Evolutionary conservation across 2,797 vertebrate genomes (phyloP).

Genomic region (Glossophaga mutica): DNA sequence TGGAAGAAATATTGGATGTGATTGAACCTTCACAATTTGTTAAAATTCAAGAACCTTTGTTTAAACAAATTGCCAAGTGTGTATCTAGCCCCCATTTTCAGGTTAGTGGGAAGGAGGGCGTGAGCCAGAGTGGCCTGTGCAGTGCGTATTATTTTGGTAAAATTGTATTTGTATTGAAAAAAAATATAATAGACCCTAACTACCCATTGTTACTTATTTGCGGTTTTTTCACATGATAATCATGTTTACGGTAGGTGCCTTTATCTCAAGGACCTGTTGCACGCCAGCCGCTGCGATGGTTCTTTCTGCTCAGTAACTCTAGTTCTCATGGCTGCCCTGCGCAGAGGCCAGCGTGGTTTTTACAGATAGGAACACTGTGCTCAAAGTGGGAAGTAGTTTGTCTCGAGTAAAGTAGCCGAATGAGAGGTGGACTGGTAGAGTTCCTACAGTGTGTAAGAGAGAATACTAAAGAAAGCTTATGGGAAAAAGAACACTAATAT

Average conservation of each 20-base stretch:
- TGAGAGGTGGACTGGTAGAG: neutral
- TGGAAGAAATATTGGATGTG: conserved; percentile 99
- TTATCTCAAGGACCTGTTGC: neutral
- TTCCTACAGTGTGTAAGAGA: neutral
- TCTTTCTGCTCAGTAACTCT: neutral
- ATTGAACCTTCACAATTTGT: conserved; percentile 98
- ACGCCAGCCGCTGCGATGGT: neutral
- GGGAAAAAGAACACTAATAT: neutral
- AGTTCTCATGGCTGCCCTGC: neutral
- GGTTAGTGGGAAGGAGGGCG: conserved; percentile 81
- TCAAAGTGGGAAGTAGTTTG: neutral
- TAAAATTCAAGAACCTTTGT: conserved; percentile 98
- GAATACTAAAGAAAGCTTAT: neutral
- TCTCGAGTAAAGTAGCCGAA: neutral
- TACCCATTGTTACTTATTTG: neutral
- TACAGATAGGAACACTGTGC: neutral
- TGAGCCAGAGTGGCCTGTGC: neutral
- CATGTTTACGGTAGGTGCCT: neutral
- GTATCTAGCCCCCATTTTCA: conserved; percentile 99
- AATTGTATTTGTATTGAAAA: conserved; percentile 25
- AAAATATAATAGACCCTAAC: neutral
- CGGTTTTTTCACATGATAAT: neutral
- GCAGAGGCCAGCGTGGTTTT: neutral
- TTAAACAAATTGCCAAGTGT: conserved; percentile 99
- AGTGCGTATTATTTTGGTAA: neutral